These are phyloP conservation scores for Drosophila rubida DNA, from an alignment of 2,888 invertebrate genomes.

Conservation along the genomic window DNA sequence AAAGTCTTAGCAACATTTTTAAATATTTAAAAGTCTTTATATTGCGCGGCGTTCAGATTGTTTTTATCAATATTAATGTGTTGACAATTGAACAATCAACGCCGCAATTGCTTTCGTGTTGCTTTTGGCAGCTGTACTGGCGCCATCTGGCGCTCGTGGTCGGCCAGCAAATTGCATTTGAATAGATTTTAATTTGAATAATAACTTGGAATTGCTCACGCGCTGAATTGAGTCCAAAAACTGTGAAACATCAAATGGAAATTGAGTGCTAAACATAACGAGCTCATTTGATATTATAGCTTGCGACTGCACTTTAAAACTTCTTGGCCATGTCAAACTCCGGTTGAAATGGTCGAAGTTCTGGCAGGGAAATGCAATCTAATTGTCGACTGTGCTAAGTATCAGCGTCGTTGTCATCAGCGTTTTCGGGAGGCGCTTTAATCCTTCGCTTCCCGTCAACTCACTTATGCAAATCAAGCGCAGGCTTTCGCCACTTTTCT, in stretches of 20 bases:
- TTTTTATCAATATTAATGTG: background rate
- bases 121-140: background rate
- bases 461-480: constrained; percentile 66
- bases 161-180: background rate
- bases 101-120: no score
- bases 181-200: background rate
- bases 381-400: constrained; percentile 20
- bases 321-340: constrained; percentile 10
- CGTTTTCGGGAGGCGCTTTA: constrained; percentile 12
- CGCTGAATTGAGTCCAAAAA: background rate
- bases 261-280: background rate
- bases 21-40: no score
- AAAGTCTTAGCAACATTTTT: no score
- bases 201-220: background rate
- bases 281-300: constrained; percentile 6
- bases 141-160: background rate
- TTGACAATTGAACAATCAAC: background rate
- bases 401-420: constrained; percentile 3
- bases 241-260: background rate
- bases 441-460: constrained; percentile 25
- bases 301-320: constrained; percentile 6
- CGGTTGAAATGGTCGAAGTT: constrained; percentile 1
- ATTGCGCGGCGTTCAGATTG: no score
- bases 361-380: constrained; percentile 25
- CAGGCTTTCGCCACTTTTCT: constrained; percentile 16